A percentile compares a stretch with the other conserved stretches of the same genome.
phyloP scores from a whole-genome alignment of 2,888 invertebrate species.

The Stenotaenia linearis region DNA sequence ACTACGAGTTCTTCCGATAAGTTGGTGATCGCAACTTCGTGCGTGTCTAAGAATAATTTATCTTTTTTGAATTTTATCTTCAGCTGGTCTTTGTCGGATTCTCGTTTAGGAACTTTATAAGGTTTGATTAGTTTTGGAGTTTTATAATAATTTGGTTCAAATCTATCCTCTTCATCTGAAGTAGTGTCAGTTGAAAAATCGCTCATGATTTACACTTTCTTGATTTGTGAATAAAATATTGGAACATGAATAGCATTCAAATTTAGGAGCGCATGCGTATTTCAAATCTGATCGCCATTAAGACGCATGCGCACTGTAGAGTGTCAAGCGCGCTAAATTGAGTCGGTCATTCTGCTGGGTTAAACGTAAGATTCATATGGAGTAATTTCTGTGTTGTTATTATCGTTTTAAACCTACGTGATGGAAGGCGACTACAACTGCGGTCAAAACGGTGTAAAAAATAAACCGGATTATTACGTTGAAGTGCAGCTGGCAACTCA shows the following conservation, averaged over 20 bases:
- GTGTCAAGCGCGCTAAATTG: no score
- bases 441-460: not conserved
- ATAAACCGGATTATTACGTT: not conserved
- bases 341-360: no score
- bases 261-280: no score
- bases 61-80: not conserved
- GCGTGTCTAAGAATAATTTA: not conserved
- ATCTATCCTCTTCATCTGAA: not conserved
- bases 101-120: not conserved
- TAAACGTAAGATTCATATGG: no score
- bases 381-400: no score
- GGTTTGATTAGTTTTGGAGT: not conserved
- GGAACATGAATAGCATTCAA: no score
- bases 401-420: no score
- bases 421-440: no score
- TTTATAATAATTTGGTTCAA: not conserved
- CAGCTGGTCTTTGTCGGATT: not conserved
- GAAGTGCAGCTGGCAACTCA: not conserved
- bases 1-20: not conserved
- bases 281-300: no score
- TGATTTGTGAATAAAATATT: no score
- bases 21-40: not conserved
- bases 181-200: not conserved
- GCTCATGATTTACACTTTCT: not conserved
- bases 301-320: no score